A percentile compares a stretch with the other conserved stretches of the same genome.
Conservation (phyloP, 2,888 invertebrate species). For the Folsomia candida region DNA sequence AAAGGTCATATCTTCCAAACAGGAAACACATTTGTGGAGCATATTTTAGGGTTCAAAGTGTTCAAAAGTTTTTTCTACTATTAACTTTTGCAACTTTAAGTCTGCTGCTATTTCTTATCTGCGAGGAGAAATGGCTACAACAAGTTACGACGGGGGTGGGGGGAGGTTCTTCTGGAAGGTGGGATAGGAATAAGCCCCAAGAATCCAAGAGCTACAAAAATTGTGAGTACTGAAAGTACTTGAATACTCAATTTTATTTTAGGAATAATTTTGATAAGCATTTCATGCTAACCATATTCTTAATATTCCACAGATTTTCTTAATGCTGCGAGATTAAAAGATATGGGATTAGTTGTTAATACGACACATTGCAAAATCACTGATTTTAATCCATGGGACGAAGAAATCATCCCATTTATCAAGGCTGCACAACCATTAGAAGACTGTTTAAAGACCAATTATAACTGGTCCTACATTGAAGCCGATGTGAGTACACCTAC, state of each 20-base stretch:
- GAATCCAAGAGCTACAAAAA: too few relatives aligned
- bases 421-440: neutral
- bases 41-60: neutral
- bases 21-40: too few relatives aligned
- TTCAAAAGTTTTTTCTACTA: neutral
- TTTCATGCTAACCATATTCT: too few relatives aligned
- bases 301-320: too few relatives aligned
- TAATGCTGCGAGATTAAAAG: neutral
- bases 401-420: neutral
- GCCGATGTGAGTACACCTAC: neutral
- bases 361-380: constrained; percentile 5
- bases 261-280: too few relatives aligned
- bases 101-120: neutral
- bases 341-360: neutral
- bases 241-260: too few relatives aligned
- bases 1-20: too few relatives aligned
- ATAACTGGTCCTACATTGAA: constrained; percentile 6
- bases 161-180: neutral
- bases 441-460: neutral
- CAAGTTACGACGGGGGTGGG: neutral
- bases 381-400: neutral
- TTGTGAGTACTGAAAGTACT: neutral
- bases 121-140: neutral
- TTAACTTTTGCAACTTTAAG: neutral
- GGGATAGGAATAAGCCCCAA: neutral